These are phyloP conservation scores for Augochlorella aurata DNA, from an alignment of 2,888 invertebrate genomes.

Conservation along the genomic window DNA sequence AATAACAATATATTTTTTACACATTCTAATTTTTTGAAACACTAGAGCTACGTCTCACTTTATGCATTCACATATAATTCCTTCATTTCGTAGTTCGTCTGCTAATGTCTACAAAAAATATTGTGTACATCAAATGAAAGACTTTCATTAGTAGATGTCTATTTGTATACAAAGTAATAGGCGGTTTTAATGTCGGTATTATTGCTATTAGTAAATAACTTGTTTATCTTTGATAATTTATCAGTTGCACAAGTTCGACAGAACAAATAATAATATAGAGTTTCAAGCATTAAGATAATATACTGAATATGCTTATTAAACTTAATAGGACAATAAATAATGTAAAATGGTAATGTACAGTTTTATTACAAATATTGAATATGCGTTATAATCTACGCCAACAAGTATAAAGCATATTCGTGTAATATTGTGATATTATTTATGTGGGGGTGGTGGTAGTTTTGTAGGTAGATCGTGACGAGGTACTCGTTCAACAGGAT, in stretches of 20 bases:
- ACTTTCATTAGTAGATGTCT: slow-evolving; percentile 2
- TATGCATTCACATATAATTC: background rate
- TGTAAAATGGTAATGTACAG: slow-evolving; percentile 44
- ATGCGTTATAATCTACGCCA: slow-evolving; percentile 42
- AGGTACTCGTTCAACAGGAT: slow-evolving; percentile 53
- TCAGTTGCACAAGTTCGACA: background rate
- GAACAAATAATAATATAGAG: background rate
- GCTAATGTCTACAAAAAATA: background rate
- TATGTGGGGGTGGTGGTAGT: slow-evolving; percentile 51
- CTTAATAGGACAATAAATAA: slow-evolving; percentile 6
- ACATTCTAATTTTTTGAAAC: slow-evolving; percentile 27
- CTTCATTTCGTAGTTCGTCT: background rate
- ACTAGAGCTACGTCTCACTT: background rate
- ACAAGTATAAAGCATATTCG: slow-evolving; percentile 32
- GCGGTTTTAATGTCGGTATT: background rate
- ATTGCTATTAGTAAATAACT: background rate
- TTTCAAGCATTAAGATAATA: background rate
- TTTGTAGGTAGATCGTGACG: slow-evolving; percentile 37
- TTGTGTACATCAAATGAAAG: slow-evolving; percentile 22
- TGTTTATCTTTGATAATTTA: background rate
- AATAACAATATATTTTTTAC: slow-evolving; percentile 28
- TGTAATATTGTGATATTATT: slow-evolving; percentile 39
- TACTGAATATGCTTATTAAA: background rate
- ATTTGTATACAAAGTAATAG: slow-evolving; percentile 39
- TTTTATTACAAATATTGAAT: slow-evolving; percentile 61